Base-by-base conservation (phyloP, 2,888 invertebrate genomes). In the Netelia virgata region DNA sequence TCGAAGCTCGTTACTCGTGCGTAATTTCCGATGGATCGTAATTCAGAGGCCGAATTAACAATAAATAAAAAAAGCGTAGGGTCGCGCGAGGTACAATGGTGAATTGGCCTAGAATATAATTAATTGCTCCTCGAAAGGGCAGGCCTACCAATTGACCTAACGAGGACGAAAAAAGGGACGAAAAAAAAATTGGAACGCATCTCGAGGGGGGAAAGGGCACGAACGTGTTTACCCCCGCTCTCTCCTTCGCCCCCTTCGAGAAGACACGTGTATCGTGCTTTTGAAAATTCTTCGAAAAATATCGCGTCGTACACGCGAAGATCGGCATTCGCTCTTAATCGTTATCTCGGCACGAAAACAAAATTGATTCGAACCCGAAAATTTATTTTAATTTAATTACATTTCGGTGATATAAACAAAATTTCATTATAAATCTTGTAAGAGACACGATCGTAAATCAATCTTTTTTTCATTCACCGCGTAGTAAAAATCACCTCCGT, bases 111-210 rank as follows among this genome's bases (percentile, higher is more conserved):
- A 47, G 36, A 69, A 43, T 18, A 73, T 59, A 66, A 73, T 73
- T 23, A 66, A 78, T 78, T 70, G 14, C 57, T 6, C 3, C 73
- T 18, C 14, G 63, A 20, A 64, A 59, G 73, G 57, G 64, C 73
- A 43, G 47, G 55, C 16, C 23, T 18, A 20, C 53, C 43, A 78
- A 78, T 78, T 73, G 66, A 68, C 80, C 55, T 18, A 68, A 66
- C 73, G 59, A 18, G 41, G 66, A 18, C 43, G 16, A 36, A 64
- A 79, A 66, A 68, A 59, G 61, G 20, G 18, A 59, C 57, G 41
- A 47, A 16, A 43, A 50, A 55, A 55, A 64, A 43, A 64, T 28
- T 41, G 23, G 64, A 57, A 55, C 23, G 16, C 18, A 5, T 47
- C 23, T n/a, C 55, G 72, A n/a, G n/a, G 43, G 18, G 23, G 9